Percentiles rank a stretch among this genome's conserved stretches.
Conservation (phyloP, 2,888 invertebrate genomes). For the Prosopocoilus inquinatus region DNA sequence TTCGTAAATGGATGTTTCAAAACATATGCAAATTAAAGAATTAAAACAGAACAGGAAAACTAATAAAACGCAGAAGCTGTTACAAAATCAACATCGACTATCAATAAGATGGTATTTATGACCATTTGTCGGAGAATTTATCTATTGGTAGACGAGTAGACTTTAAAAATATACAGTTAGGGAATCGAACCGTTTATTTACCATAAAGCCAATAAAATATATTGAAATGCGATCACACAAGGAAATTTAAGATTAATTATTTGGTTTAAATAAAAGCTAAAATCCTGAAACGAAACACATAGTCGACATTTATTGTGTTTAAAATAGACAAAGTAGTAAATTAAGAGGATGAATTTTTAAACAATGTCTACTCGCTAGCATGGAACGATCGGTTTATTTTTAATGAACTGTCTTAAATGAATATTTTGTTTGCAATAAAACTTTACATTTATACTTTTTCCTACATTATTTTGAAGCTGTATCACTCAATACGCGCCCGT, state of each 20-base stretch:
- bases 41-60: too few relatives aligned
- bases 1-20: too few relatives aligned
- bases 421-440: slow-evolving; percentile 19
- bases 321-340: slow-evolving; percentile 4
- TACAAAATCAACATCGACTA: too few relatives aligned
- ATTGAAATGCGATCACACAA: slow-evolving; percentile 4
- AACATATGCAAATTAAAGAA: too few relatives aligned
- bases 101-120: too few relatives aligned
- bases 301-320: slow-evolving; percentile 8
- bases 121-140: too few relatives aligned
- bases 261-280: slow-evolving; percentile 15
- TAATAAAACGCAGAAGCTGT: too few relatives aligned
- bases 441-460: slow-evolving; percentile 15
- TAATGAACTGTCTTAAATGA: slow-evolving; percentile 16
- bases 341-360: slow-evolving; percentile 6
- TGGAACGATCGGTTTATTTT: slow-evolving; percentile 18
- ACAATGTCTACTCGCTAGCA: neutral
- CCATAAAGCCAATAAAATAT: slow-evolving; percentile 19
- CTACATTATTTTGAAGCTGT: slow-evolving; percentile 1
- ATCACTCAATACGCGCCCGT: too few relatives aligned
- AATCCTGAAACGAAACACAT: slow-evolving; percentile 3
- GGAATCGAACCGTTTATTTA: slow-evolving; percentile 18
- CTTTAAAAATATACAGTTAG: slow-evolving; percentile 11
- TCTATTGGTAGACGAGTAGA: neutral
- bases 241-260: slow-evolving; percentile 20